phyloP scores from a whole-genome alignment of 2,888 invertebrate species.

The Ligdia adustata region DNA sequence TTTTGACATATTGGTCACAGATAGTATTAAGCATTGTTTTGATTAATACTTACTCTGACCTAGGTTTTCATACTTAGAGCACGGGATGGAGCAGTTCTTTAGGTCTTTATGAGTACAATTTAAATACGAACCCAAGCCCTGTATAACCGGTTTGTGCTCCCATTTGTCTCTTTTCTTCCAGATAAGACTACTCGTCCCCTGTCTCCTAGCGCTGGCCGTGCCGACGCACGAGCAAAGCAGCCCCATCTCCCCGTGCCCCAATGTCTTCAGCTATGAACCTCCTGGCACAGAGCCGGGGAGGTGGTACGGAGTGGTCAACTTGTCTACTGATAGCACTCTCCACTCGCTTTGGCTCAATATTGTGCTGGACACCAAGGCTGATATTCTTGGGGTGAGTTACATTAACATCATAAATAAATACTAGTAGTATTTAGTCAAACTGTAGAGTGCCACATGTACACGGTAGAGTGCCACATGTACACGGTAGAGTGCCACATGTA shows the following conservation, averaged over 20 bases:
- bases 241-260: constrained; percentile 83
- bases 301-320: constrained; percentile 85
- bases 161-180: constrained; percentile 20
- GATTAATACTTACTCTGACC: too few species aligned
- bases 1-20: too few species aligned
- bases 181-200: constrained; percentile 33
- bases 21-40: too few species aligned
- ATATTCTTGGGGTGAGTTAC: constrained; percentile 83
- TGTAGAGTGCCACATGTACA: too few species aligned
- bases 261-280: constrained; percentile 83
- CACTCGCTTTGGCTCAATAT: constrained; percentile 85
- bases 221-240: constrained; percentile 58
- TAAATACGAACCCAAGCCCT: too few species aligned
- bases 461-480: too few species aligned
- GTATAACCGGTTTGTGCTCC: not conserved
- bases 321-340: constrained; percentile 82
- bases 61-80: too few species aligned
- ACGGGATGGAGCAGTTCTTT: too few species aligned
- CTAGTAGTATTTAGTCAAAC: too few species aligned
- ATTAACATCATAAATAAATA: not conserved
- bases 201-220: constrained; percentile 50
- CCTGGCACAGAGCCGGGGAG: constrained; percentile 79
- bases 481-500: too few species aligned
- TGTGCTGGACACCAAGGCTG: constrained; percentile 83
- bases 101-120: too few species aligned